These are phyloP conservation scores for Phymanthus crucifer DNA, from an alignment of 92 coral and sea anemone species.

Conservation along the genomic window DNA sequence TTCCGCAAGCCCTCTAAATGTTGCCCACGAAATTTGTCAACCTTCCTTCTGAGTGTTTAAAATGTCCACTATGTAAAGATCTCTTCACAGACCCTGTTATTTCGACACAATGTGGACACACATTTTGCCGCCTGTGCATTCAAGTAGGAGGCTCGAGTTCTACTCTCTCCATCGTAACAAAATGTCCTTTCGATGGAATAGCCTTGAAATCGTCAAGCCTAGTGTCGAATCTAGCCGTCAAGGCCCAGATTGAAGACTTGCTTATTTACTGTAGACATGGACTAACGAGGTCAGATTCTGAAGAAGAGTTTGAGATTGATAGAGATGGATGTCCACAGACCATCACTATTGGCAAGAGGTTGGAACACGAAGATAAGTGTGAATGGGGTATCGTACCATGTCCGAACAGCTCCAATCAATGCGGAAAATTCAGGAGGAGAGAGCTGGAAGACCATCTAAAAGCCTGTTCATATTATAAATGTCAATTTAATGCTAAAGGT, in stretches of 20 bases:
- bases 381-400: constrained; percentile 84
- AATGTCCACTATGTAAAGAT: constrained; percentile 82
- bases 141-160: constrained; percentile 49
- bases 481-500: constrained; percentile 84
- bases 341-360: constrained; percentile 73
- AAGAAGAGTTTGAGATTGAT: constrained; percentile 87
- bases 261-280: constrained; percentile 94
- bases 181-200: constrained; percentile 85
- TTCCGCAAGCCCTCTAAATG: constrained; percentile 37
- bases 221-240: constrained; percentile 89
- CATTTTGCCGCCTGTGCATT: constrained; percentile 90
- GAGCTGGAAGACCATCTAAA: constrained; percentile 80
- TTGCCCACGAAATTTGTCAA: constrained; percentile 88
- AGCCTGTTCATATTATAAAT: constrained; percentile 79
- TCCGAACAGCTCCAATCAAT: constrained; percentile 98
- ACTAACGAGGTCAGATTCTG: constrained; percentile 85
- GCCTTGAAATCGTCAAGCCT: constrained; percentile 65
- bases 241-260: constrained; percentile 90
- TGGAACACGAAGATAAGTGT: constrained; percentile 85
- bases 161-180: constrained; percentile 54
- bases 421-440: constrained; percentile 88
- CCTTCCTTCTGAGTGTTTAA: constrained; percentile 81
- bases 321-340: constrained; percentile 82
- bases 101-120: constrained; percentile 96
- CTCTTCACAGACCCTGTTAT: constrained; percentile 90